Base-by-base conservation (phyloP, 2,797 vertebrate species). In the Pristis pectinata region DNA sequence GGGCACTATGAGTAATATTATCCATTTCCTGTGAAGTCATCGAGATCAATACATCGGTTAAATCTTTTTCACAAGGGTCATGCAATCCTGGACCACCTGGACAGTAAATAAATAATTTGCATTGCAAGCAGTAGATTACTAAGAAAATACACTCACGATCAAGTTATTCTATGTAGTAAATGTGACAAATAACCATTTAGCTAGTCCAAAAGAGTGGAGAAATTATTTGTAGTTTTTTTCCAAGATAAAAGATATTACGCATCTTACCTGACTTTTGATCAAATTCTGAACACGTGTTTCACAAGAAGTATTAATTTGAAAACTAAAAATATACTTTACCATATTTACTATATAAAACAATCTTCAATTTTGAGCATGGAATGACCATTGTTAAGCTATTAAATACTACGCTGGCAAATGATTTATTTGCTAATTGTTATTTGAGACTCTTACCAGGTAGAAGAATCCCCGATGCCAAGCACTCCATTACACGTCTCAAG, bases 401-500 rank as follows among this genome's bases (percentile, higher is more conserved):
- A 56, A 94, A 76, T 94, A 11, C 13, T 72, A 93, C 93, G 61
- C 61, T 41, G 24, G n/a, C n/a, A 67, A 67, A 15, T 41, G 30
- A 93, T 61, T 94, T 41, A 67, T 91, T 67, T 67, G 34, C 61
- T 41, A 64, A 64, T 37, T 93, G 70, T 74, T 34, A 93, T 5
- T 93, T 74, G 44, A 94, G 44, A 74, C 34, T 82, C 94, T 97
- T 98, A 99, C 99, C 99, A 95, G 99, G 98, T 95, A 99, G 98
- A 95, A 99, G 97, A 95, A 99, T 99, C 96, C 99, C 99, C 94
- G 98, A 99, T 91, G 99, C 99, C 96, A 99, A 97, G 96, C 99
- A 99, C 97, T 99, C 99, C 98, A 99, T 99, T 96, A 99, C 99
- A 96, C 99, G 97, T 95, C 99, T 98, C 96, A 99, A 97, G 0